These are phyloP conservation scores for Lasiurus cinereus DNA, from an alignment of 2,113 vertebrate species.

Conservation along the genomic window DNA sequence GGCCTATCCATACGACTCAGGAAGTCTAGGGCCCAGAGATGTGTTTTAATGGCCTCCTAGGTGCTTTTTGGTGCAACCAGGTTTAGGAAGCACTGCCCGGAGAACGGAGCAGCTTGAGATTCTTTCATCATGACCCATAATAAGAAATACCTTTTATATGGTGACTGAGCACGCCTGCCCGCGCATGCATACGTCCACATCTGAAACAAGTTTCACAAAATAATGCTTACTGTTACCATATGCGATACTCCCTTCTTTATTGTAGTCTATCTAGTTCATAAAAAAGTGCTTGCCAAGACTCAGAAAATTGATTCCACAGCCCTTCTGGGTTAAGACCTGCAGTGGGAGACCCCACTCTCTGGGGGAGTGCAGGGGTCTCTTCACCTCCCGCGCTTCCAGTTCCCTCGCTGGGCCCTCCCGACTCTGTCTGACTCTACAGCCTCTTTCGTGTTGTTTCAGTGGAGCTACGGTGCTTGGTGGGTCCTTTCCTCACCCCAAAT, in stretches of 20 bases:
- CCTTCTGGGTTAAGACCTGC: not conserved
- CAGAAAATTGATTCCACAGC: constrained; percentile 15
- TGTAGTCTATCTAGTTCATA: constrained; percentile 30
- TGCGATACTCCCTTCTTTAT: constrained; percentile 11
- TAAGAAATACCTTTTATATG: constrained; percentile 44
- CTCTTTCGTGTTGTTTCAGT: not conserved
- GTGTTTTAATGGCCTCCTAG: not conserved
- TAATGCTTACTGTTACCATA: constrained; percentile 16
- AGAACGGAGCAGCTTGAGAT: not conserved
- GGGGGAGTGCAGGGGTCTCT: not conserved
- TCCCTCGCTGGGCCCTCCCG: not conserved
- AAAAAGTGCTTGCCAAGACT: constrained; percentile 29
- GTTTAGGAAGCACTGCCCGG: not conserved
- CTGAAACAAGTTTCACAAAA: constrained; percentile 49
- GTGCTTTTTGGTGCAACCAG: not conserved
- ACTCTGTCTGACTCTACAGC: not conserved
- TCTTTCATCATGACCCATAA: not conserved
- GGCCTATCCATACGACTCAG: not conserved
- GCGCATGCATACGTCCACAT: not conserved
- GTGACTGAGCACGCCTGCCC: not conserved
- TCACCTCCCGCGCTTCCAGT: not conserved
- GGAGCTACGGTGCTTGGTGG: not conserved
- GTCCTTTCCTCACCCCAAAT: not conserved
- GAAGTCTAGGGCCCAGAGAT: not conserved
- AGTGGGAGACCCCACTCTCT: not conserved